These are phyloP conservation scores for Macroramphosus scolopax DNA, from an alignment of 2,797 vertebrate species.

Conservation along the genomic window DNA sequence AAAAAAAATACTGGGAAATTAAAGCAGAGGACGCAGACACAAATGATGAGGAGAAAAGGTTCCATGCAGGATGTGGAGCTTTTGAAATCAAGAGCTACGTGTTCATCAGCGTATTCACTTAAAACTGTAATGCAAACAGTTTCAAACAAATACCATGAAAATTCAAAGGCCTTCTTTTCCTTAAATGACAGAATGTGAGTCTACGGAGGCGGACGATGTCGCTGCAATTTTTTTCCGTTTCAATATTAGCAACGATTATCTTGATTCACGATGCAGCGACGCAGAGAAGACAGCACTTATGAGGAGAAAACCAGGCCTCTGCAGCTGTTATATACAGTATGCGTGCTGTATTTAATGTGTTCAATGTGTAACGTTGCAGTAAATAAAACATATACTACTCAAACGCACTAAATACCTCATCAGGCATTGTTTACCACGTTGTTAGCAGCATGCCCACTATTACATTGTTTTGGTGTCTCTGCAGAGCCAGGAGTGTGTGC, in stretches of 20 bases:
- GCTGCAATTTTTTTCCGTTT: constrained; percentile 7
- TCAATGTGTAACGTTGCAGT: constrained; percentile 13
- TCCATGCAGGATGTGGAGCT: too few species aligned
- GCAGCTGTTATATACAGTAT: neutral
- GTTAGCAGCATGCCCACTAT: constrained; percentile 58
- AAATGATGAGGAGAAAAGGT: too few species aligned
- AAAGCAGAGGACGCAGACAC: neutral
- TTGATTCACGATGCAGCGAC: too few species aligned
- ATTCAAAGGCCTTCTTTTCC: constrained; percentile 1
- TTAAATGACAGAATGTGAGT: neutral
- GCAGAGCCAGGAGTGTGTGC: constrained; percentile 20
- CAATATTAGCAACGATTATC: constrained; percentile 22
- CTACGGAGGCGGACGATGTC: constrained; percentile 2
- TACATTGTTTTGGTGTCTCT: constrained; percentile 35
- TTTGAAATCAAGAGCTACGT: too few species aligned
- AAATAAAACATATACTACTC: constrained; percentile 25
- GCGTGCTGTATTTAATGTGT: constrained; percentile 1
- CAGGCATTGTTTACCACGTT: constrained; percentile 30
- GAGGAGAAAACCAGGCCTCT: constrained; percentile 3
- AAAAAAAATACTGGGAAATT: constrained; percentile 11
- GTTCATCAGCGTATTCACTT: too few species aligned
- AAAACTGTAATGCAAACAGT: neutral
- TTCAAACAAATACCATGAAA: constrained; percentile 5
- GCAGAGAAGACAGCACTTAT: too few species aligned
- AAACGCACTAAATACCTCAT: constrained; percentile 31